phyloP scores from a whole-genome alignment of 2,888 invertebrate genomes.

The Drosophila subquinaria region DNA sequence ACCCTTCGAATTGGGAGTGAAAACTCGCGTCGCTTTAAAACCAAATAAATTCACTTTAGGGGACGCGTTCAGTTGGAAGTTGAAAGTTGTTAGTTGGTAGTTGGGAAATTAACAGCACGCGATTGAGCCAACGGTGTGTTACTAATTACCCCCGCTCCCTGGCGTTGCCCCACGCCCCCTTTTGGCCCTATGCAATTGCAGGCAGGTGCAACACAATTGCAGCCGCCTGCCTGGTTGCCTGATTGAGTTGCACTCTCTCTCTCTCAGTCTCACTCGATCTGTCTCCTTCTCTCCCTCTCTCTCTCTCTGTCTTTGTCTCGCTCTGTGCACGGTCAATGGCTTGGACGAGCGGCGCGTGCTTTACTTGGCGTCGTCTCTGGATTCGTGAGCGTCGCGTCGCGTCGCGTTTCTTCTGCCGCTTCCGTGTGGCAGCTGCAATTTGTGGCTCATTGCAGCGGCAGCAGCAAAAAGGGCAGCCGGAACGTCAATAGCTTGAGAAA shows the following conservation, averaged over 20 bases:
- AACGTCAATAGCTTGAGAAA: slow-evolving; percentile 56
- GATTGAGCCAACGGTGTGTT: slow-evolving; percentile 75
- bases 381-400: slow-evolving; percentile 55
- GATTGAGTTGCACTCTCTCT: slow-evolving; percentile 67
- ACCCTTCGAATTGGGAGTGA: slow-evolving; percentile 29
- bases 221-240: slow-evolving; percentile 56
- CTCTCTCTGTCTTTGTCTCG: not conserved
- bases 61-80: slow-evolving; percentile 69
- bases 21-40: slow-evolving; percentile 30
- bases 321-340: slow-evolving; percentile 67
- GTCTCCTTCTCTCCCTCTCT: not conserved
- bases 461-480: slow-evolving; percentile 59
- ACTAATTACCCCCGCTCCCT: slow-evolving; percentile 65
- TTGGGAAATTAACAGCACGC: slow-evolving; percentile 72
- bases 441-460: slow-evolving; percentile 58
- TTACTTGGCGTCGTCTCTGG: slow-evolving; percentile 51
- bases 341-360: slow-evolving; percentile 74
- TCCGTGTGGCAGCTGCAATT: slow-evolving; percentile 80
- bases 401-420: slow-evolving; percentile 53
- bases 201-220: slow-evolving; percentile 64
- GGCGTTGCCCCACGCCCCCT: slow-evolving; percentile 22
- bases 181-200: slow-evolving; percentile 50
- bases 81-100: slow-evolving; percentile 44
- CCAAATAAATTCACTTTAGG: slow-evolving; percentile 63
- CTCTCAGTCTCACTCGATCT: not conserved